phyloP scores from a whole-genome alignment of 2,888 invertebrate genomes.

The Nomada ruficornis region DNA sequence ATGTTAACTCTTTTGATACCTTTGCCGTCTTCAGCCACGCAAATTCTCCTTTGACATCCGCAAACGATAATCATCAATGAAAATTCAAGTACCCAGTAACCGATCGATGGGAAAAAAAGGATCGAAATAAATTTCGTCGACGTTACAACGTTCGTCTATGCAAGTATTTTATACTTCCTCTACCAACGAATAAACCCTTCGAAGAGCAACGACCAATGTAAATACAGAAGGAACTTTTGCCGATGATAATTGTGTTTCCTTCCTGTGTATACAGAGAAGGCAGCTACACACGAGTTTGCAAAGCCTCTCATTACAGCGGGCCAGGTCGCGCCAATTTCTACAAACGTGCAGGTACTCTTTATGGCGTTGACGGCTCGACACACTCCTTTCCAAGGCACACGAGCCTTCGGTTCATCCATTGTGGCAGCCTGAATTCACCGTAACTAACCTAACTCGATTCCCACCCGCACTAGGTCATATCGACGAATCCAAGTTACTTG shows the following conservation, averaged over 20 bases:
- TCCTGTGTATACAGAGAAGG: slow-evolving; percentile 17
- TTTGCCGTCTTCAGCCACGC: too few relatives aligned
- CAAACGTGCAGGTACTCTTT: slow-evolving; percentile 55
- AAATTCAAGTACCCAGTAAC: not conserved
- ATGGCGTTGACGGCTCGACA: slow-evolving; percentile 17
- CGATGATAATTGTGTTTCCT: slow-evolving; percentile 45
- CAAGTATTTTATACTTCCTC: not conserved
- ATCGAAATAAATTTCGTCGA: not conserved
- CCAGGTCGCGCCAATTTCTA: slow-evolving; percentile 24
- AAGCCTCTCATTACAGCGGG: slow-evolving; percentile 54
- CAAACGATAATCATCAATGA: not conserved
- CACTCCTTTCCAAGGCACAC: slow-evolving; percentile 38
- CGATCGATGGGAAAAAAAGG: not conserved
- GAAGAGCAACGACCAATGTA: not conserved
- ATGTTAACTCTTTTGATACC: not conserved
- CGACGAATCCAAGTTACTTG: slow-evolving; percentile 78
- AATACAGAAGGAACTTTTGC: slow-evolving; percentile 28
- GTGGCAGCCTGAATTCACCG: slow-evolving; percentile 72
- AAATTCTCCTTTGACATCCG: not conserved
- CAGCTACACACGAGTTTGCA: slow-evolving; percentile 11
- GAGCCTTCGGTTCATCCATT: slow-evolving; percentile 59
- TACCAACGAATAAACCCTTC: not conserved
- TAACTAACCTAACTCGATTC: slow-evolving; percentile 81
- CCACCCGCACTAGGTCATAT: slow-evolving; percentile 76
- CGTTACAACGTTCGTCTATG: not conserved